Conservation (phyloP, 2,113 vertebrate genomes). For the Lepisosteus oculatus region DNA sequence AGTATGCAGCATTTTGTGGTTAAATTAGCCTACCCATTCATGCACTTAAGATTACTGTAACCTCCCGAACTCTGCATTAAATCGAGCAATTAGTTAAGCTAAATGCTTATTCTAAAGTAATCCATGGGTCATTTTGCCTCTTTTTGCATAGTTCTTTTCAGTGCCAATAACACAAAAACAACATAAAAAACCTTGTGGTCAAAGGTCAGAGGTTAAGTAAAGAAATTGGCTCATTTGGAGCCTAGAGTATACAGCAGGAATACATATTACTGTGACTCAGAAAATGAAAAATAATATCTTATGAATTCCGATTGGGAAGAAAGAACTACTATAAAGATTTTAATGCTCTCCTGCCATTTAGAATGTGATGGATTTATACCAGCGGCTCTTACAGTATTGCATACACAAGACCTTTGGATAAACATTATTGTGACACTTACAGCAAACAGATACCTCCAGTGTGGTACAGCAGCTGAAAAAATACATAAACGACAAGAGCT, state of each 20-base stretch:
- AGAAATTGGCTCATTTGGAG: constrained; percentile 20
- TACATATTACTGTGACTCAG: constrained; percentile 21
- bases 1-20: not conserved
- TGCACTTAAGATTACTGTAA: not conserved
- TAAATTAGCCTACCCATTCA: too few species aligned
- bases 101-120: constrained; percentile 15
- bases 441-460: constrained; percentile 17
- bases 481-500: constrained; percentile 6
- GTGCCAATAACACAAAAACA: not conserved
- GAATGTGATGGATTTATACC: constrained; percentile 10
- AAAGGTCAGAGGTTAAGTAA: constrained; percentile 26
- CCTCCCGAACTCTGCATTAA: not conserved
- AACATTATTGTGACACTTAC: constrained; percentile 16
- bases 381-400: not conserved
- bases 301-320: not conserved
- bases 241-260: constrained; percentile 16
- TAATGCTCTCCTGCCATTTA: constrained; percentile 11
- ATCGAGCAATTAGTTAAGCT: constrained; percentile 22
- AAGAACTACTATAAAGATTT: not conserved
- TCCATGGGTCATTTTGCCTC: not conserved
- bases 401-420: constrained; percentile 8
- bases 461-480: constrained; percentile 25
- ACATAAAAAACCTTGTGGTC: not conserved
- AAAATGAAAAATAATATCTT: constrained; percentile 22
- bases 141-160: not conserved